A percentile compares a stretch with the other conserved stretches of the same genome.
These are phyloP conservation scores for Sarcophaga carnaria DNA, from an alignment of 2,888 invertebrate genomes.

Conservation along the genomic window DNA sequence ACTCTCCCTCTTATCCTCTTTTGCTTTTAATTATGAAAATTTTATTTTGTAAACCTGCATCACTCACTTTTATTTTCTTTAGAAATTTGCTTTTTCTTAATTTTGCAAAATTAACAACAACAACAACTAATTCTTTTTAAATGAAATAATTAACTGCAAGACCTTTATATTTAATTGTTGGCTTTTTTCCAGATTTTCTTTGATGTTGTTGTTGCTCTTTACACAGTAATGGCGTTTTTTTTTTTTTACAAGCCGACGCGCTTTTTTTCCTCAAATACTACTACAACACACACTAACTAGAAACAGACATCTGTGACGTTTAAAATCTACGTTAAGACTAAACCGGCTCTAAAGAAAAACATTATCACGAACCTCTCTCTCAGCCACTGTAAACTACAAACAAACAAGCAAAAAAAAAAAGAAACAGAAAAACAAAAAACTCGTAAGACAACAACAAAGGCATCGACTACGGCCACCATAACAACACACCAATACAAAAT, in stretches of 20 bases:
- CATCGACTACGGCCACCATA: neutral
- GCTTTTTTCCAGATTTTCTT: too few relatives aligned
- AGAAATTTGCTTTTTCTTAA: neutral
- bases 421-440: constrained; percentile 48
- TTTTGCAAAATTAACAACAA: constrained; percentile 34
- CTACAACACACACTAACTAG: constrained; percentile 17
- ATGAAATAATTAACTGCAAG: constrained; percentile 34
- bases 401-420: neutral
- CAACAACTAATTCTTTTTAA: neutral
- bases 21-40: neutral
- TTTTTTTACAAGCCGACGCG: constrained; percentile 57
- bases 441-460: constrained; percentile 53
- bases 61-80: constrained; percentile 11
- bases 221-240: constrained; percentile 44
- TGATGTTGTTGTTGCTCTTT: neutral
- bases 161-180: constrained; percentile 30
- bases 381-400: constrained; percentile 4
- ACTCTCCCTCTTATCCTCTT: neutral
- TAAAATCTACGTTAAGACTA: constrained; percentile 68
- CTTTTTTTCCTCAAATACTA: constrained; percentile 40
- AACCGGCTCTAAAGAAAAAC: constrained; percentile 69
- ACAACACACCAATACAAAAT: constrained; percentile 15
- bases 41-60: neutral
- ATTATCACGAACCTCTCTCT: constrained; percentile 58
- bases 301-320: constrained; percentile 54